Percentiles rank a stretch among this genome's conserved stretches.
These are phyloP conservation scores for Orchesella cincta DNA, from an alignment of 1,140 invertebrate species.

Conservation along the genomic window DNA sequence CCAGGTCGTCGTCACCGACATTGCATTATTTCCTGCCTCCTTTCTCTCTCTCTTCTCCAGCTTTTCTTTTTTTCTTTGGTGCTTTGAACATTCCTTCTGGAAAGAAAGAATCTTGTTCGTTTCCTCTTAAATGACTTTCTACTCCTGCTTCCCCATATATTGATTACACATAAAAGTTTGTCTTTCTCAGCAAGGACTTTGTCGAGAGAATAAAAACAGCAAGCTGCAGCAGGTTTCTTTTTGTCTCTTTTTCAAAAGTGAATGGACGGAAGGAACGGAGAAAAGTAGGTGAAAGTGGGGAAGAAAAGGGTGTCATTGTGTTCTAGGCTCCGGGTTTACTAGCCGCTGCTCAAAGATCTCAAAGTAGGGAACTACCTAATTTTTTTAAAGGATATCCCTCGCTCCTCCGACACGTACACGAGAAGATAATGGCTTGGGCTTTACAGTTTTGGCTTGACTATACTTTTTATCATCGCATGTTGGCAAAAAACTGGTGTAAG, in stretches of 20 bases:
- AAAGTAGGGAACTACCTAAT: background rate
- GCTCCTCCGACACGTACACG: background rate
- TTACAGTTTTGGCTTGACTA: background rate
- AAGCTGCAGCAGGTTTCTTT: background rate
- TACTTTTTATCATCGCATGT: background rate
- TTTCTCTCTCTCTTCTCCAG: background rate
- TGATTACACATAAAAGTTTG: slow-evolving; percentile 28
- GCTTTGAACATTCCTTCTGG: background rate
- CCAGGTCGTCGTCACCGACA: slow-evolving; percentile 15
- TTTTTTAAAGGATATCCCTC: background rate
- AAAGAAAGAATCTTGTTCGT: background rate
- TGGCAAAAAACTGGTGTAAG: background rate
- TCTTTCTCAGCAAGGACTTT: background rate
- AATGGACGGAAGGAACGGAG: background rate
- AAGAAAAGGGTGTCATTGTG: background rate
- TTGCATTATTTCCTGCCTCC: slow-evolving; percentile 23
- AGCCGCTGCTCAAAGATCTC: background rate
- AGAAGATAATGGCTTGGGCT: background rate
- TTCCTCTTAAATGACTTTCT: slow-evolving; percentile 7
- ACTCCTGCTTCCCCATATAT: background rate
- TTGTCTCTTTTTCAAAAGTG: background rate
- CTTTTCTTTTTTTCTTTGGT: background rate
- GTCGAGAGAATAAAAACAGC: background rate
- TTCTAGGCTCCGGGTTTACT: background rate
- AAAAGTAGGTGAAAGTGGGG: background rate